Conservation (phyloP, 2,888 invertebrate genomes). For the Idaea dimidiata region DNA sequence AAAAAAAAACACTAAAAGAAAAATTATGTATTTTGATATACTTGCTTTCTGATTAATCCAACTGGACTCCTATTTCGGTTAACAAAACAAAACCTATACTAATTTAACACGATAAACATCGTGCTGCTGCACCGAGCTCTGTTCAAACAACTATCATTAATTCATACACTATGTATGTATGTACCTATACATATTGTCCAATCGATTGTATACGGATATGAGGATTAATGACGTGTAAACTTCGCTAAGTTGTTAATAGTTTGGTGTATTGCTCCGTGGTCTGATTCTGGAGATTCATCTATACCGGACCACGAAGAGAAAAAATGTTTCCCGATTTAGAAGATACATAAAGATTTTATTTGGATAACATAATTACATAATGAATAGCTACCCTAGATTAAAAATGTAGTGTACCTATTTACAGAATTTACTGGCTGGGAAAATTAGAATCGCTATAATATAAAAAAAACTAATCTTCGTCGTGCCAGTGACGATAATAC, state of each 20-base stretch:
- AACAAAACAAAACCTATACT: not conserved
- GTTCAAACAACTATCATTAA: constrained; percentile 11
- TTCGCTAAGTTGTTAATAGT: constrained; percentile 46
- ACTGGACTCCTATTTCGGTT: not conserved
- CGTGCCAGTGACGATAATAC: too few relatives aligned
- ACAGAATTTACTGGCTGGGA: too few relatives aligned
- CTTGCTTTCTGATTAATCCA: not conserved
- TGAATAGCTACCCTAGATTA: too few relatives aligned
- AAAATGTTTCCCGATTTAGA: too few relatives aligned
- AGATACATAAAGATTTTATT: too few relatives aligned
- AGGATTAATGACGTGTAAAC: constrained; percentile 51
- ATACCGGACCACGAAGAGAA: too few relatives aligned
- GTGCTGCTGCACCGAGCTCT: not conserved
- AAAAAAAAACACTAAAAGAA: too few relatives aligned
- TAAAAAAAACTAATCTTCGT: too few relatives aligned
- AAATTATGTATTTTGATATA: not conserved
- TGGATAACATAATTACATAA: too few relatives aligned
- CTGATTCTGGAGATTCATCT: not conserved
- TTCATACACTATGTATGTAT: not conserved
- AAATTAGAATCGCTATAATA: too few relatives aligned
- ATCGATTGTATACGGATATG: constrained; percentile 34
- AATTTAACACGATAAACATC: not conserved
- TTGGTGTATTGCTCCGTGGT: not conserved
- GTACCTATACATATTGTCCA: not conserved
- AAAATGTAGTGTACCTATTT: too few relatives aligned